Conservation (phyloP, 2,113 vertebrate species). For the Pelmatolapia mariae region DNA sequence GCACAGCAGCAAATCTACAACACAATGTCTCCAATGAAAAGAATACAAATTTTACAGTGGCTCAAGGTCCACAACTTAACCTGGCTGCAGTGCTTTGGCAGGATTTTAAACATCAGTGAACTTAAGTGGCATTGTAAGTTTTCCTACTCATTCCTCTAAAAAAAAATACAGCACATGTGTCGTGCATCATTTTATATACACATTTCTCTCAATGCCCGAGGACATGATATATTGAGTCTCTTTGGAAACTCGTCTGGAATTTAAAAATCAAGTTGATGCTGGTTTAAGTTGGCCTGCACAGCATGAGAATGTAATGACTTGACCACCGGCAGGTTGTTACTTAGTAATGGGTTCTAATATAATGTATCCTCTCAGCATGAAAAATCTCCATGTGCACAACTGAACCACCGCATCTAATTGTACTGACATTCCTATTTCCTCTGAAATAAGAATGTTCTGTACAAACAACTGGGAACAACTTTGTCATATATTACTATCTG, state of each 20-base stretch:
- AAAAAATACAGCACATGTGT: neutral
- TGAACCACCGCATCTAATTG: constrained; percentile 1
- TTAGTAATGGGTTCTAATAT: constrained; percentile 7
- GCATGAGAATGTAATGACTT: neutral
- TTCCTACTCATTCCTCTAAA: neutral
- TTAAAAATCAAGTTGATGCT: neutral
- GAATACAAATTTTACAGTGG: neutral
- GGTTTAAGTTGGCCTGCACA: neutral
- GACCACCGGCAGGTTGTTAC: neutral
- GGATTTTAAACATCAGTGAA: neutral
- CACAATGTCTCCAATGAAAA: neutral
- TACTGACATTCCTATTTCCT: neutral
- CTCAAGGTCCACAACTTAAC: neutral
- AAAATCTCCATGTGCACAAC: neutral
- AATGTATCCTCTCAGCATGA: neutral
- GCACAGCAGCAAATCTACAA: neutral
- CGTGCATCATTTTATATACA: neutral
- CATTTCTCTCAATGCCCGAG: neutral
- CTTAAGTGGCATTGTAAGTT: neutral
- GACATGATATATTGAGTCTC: neutral
- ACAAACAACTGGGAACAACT: neutral
- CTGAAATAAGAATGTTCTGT: neutral
- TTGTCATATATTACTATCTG: neutral
- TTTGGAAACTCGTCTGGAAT: neutral
- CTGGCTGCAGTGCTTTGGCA: neutral